Evolutionary conservation across 2,113 vertebrate species (phyloP).

Genomic region (Aphelocoma coerulescens): DNA sequence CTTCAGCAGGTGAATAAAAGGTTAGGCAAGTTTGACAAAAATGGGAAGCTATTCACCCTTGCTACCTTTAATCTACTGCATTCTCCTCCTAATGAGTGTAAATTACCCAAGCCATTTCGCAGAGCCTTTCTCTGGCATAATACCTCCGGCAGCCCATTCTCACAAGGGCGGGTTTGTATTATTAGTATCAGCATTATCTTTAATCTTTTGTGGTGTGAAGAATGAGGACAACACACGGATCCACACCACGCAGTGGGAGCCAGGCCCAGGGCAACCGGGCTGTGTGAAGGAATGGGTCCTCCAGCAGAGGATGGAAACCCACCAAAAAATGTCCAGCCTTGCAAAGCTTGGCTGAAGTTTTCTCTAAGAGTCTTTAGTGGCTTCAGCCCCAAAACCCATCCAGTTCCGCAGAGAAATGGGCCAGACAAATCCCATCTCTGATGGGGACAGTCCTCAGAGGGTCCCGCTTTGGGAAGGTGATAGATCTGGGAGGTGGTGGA

Average conservation of each 20-base stretch:
- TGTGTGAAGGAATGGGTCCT: slow-evolving; percentile 47
- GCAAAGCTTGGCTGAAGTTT: not conserved
- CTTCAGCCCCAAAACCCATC: not conserved
- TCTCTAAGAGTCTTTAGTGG: not conserved
- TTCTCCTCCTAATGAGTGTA: slow-evolving; percentile 79
- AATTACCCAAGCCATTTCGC: slow-evolving; percentile 81
- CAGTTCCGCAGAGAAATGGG: not conserved
- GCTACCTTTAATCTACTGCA: slow-evolving; percentile 85
- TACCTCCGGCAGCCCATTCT: slow-evolving; percentile 66
- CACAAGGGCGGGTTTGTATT: slow-evolving; percentile 67
- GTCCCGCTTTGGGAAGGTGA: not conserved
- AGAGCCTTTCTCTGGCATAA: slow-evolving; percentile 74
- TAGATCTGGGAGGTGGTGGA: not conserved
- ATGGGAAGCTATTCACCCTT: slow-evolving; percentile 81
- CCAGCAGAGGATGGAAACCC: not conserved
- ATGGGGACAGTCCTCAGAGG: not conserved
- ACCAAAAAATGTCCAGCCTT: not conserved
- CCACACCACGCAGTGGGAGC: slow-evolving; percentile 24
- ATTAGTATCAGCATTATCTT: slow-evolving; percentile 76
- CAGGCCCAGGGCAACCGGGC: not conserved
- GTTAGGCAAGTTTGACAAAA: slow-evolving; percentile 81
- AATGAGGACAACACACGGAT: slow-evolving; percentile 66
- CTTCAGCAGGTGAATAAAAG: slow-evolving; percentile 81
- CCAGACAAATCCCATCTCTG: not conserved
- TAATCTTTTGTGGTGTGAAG: slow-evolving; percentile 77